A percentile compares a stretch with the other conserved stretches of the same genome.
phyloP scores from a whole-genome alignment of 2,797 vertebrate genomes.

The Danio albolineatus region DNA sequence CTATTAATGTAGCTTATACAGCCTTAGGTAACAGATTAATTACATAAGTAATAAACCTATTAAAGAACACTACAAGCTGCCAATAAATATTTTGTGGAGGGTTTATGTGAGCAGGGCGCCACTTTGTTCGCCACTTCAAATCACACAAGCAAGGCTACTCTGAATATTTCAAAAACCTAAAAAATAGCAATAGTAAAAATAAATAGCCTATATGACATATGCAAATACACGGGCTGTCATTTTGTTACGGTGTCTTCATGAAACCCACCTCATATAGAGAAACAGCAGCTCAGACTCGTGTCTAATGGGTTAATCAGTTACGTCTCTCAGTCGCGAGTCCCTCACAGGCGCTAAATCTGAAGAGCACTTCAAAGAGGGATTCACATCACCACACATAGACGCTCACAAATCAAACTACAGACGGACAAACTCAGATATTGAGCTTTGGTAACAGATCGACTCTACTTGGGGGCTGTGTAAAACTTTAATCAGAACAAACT shows the following conservation, averaged over 20 bases:
- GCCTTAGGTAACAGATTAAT: background rate
- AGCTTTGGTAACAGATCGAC: background rate
- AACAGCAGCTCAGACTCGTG: background rate
- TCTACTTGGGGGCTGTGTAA: background rate
- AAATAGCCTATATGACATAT: background rate
- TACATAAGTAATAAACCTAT: background rate
- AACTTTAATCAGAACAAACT: constrained; percentile 41
- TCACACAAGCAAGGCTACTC: too few relatives aligned
- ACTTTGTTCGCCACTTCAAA: background rate
- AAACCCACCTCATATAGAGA: background rate
- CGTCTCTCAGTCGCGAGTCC: constrained; percentile 31
- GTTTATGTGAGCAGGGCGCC: background rate
- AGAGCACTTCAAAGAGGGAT: constrained; percentile 55
- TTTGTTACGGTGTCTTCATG: background rate
- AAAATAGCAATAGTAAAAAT: background rate
- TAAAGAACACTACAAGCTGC: background rate
- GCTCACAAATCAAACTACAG: constrained; percentile 30
- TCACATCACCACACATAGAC: constrained; percentile 16
- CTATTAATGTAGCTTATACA: background rate
- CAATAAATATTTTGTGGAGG: background rate
- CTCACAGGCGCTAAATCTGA: constrained; percentile 47
- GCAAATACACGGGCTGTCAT: too few relatives aligned
- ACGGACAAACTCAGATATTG: constrained; percentile 23
- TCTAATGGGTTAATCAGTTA: constrained; percentile 55
- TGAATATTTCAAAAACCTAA: background rate